A percentile compares a stretch with the other conserved stretches of the same genome.
phyloP scores from a whole-genome alignment of 2,888 invertebrate species.

The Eremobia ochroleuca region DNA sequence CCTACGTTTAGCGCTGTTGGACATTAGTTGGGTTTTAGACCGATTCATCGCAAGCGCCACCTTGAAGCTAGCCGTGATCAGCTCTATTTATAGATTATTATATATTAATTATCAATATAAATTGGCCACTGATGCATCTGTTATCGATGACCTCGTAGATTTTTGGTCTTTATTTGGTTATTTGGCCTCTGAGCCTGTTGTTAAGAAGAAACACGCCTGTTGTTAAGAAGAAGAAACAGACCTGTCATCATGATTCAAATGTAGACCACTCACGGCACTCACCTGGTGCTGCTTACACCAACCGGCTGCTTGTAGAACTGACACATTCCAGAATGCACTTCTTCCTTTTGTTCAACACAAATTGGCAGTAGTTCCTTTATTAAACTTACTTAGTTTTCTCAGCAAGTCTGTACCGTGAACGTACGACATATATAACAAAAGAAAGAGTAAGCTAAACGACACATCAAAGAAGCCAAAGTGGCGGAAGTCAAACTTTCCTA shows the following conservation, averaged over 20 bases:
- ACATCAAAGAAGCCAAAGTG: constrained; percentile 9
- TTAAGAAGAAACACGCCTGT: too few relatives aligned
- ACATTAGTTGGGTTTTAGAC: background rate
- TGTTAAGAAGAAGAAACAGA: background rate
- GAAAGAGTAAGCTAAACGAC: background rate
- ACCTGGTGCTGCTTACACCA: constrained; percentile 42
- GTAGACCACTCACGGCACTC: constrained; percentile 2
- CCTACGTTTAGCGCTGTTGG: too few relatives aligned
- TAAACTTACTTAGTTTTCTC: constrained; percentile 9
- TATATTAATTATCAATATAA: too few relatives aligned
- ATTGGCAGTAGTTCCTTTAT: background rate
- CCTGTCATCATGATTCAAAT: background rate
- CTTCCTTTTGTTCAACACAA: constrained; percentile 5
- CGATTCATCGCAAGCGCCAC: background rate
- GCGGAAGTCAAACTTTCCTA: background rate
- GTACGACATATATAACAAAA: constrained; percentile 3
- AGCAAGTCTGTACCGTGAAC: background rate
- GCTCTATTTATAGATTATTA: too few relatives aligned
- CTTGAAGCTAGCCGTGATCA: background rate
- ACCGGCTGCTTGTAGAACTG: constrained; percentile 38
- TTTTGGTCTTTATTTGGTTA: background rate
- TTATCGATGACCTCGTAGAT: background rate
- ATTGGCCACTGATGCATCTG: background rate
- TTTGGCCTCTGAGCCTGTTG: background rate
- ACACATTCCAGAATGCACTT: constrained; percentile 32